Evolutionary conservation across 2,888 invertebrate genomes (phyloP).

Genomic region (Oxyteleia sp.): DNA sequence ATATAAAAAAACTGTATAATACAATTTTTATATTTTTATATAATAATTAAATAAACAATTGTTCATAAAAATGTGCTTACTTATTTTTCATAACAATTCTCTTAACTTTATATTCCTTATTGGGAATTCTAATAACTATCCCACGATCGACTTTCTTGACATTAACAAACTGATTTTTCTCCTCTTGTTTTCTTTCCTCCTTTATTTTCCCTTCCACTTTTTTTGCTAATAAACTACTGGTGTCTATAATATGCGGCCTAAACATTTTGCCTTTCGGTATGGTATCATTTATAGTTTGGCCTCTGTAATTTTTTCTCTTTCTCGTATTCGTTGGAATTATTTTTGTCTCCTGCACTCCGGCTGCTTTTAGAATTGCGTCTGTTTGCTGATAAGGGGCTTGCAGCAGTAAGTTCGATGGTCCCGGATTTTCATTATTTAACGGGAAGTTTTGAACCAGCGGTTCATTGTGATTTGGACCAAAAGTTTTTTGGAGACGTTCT

Average conservation of each 20-base stretch:
- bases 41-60: no score
- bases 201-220: slow-evolving; percentile 11
- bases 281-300: slow-evolving; percentile 71
- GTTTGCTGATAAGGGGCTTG: slow-evolving; percentile 75
- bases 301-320: slow-evolving; percentile 83
- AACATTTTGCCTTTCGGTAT: slow-evolving; percentile 76
- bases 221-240: slow-evolving; percentile 55
- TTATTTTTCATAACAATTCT: slow-evolving; percentile 82
- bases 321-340: not conserved
- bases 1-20: no score
- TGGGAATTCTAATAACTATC: slow-evolving; percentile 81
- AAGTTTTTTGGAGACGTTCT: no score
- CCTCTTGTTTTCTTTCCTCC: slow-evolving; percentile 72
- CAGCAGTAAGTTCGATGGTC: slow-evolving; percentile 11
- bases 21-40: no score
- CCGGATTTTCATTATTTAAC: not conserved
- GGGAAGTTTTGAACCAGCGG: not conserved
- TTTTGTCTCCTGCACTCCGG: slow-evolving; percentile 31
- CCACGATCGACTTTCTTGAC: slow-evolving; percentile 80
- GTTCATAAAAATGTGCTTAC: slow-evolving; percentile 72
- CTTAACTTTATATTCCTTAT: slow-evolving; percentile 77
- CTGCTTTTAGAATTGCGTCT: slow-evolving; percentile 71
- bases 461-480: no score
- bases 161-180: slow-evolving; percentile 77
- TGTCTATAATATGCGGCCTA: slow-evolving; percentile 81